Conservation (phyloP, 1,140 invertebrate species). For the Stenopsyche tienmushanensis region DNA sequence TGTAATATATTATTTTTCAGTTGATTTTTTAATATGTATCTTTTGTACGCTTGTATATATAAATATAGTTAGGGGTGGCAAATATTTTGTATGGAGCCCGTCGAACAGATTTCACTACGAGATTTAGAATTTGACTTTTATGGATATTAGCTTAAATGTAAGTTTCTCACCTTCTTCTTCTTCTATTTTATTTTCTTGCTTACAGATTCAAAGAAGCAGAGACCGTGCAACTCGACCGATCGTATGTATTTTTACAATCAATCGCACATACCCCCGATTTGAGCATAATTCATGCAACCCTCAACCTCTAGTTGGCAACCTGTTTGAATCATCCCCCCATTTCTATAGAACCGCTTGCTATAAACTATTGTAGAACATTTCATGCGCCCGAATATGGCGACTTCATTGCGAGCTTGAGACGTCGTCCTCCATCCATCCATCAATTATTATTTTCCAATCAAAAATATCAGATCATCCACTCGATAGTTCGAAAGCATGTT, state of each 20-base stretch:
- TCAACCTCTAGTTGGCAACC: not conserved
- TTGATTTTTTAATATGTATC: not conserved
- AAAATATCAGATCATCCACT: too few species aligned
- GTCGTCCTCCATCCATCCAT: too few species aligned
- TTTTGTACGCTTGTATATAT: too few species aligned
- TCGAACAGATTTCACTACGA: too few species aligned
- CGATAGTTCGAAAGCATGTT: too few species aligned
- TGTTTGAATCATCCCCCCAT: not conserved
- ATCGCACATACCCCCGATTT: not conserved
- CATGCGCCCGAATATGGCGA: too few species aligned
- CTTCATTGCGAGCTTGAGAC: too few species aligned
- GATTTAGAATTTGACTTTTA: too few species aligned
- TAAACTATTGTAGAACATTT: not conserved
- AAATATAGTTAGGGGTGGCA: too few species aligned
- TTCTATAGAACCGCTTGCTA: not conserved
- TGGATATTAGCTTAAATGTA: slow-evolving; percentile 1
- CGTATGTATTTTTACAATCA: slow-evolving; percentile 71
- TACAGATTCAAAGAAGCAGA: slow-evolving; percentile 87
- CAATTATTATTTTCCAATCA: too few species aligned
- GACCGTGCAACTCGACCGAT: slow-evolving; percentile 78
- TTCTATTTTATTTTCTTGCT: slow-evolving; percentile 61
- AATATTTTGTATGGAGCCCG: too few species aligned
- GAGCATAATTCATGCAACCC: not conserved
- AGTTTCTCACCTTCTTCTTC: slow-evolving; percentile 54
- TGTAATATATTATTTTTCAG: not conserved